Base-by-base conservation (phyloP, 2,113 vertebrate species). In the Periophthalmus modestus region DNA sequence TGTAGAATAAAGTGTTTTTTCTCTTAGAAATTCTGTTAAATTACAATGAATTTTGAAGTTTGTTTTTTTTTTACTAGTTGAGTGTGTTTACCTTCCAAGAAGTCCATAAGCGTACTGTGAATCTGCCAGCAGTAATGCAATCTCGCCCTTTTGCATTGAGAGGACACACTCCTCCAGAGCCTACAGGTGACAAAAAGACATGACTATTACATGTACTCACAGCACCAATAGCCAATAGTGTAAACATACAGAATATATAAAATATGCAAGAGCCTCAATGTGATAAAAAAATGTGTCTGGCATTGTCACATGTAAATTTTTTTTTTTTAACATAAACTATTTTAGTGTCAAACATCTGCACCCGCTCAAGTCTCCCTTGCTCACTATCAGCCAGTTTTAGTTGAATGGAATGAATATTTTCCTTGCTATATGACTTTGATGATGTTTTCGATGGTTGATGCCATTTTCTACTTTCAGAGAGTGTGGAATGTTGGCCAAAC, bases 91-190 rank as follows among this genome's bases (percentile, higher is more conserved):
- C 96, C 96, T 95, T 93, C 95, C 96, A 21, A 89, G 81, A 74
- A 75, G 92, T 77, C 94, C 94, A 14, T 95, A 96, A 43, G 91
- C 89, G 74, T 94, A 96, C 62, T 89, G 90, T 28, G 93, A 94
- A 72, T 93, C 91, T 18, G 94, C 94, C 83, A 96, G 91, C 72
- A 96, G 91, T 81, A 96, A 90, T 55, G 93, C 83, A 70, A 95
- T 86, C 88, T 96, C 94, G 0, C 92, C 91, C 48, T 74, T 87
- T 77, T 90, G 90, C 95, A 95, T 95, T 82, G 94, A 93, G 14
- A 92, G 85, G 62, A 92, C 93, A 16, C 94, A 94, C 81, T 95
- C 88, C 77, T 96, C 95, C 88, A 96, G 85, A 16, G 93, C 94
- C 95, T 95, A 74, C 71, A 80, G 70, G 80, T 73, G 80, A 73